phyloP scores from a whole-genome alignment of 2,797 vertebrate genomes.

The Scleropages formosus region DNA sequence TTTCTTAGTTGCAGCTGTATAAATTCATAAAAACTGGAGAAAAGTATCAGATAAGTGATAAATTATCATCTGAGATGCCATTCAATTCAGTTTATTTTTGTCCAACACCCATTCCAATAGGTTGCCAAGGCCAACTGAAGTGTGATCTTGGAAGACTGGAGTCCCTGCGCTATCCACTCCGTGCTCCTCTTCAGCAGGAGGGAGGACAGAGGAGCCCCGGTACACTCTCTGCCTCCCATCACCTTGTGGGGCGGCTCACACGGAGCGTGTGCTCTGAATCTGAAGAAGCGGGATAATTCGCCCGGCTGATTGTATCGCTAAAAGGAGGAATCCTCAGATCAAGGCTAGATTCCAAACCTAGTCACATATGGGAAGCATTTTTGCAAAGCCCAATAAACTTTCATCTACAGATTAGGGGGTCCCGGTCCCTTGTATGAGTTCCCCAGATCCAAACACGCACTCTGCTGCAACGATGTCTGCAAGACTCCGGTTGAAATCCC shows the following conservation, averaged over 20 bases:
- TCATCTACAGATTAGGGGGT: conserved; percentile 15
- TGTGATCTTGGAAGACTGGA: too few relatives aligned
- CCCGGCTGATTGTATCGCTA: conserved; percentile 32
- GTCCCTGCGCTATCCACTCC: neutral
- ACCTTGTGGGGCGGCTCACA: neutral
- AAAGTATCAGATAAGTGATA: too few relatives aligned
- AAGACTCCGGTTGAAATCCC: neutral
- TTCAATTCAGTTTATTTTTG: too few relatives aligned
- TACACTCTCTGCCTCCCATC: neutral
- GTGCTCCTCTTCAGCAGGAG: neutral
- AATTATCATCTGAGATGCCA: too few relatives aligned
- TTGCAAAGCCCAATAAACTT: conserved; percentile 27
- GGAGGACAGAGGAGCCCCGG: neutral
- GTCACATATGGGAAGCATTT: conserved; percentile 34
- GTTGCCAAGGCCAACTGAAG: neutral
- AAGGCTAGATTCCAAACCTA: conserved; percentile 19
- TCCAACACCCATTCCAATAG: too few relatives aligned
- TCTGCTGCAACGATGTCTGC: conserved; percentile 7
- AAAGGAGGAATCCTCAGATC: conserved; percentile 22
- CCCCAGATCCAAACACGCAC: neutral
- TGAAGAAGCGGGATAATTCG: conserved; percentile 32
- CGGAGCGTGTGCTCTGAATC: conserved; percentile 34
- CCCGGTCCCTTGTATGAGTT: neutral
- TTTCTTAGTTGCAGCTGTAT: too few relatives aligned
- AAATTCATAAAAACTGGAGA: too few relatives aligned